Percentiles rank a stretch among this genome's conserved stretches.
phyloP scores from a whole-genome alignment of 1,140 invertebrate species.

The Eumeta japonica region DNA sequence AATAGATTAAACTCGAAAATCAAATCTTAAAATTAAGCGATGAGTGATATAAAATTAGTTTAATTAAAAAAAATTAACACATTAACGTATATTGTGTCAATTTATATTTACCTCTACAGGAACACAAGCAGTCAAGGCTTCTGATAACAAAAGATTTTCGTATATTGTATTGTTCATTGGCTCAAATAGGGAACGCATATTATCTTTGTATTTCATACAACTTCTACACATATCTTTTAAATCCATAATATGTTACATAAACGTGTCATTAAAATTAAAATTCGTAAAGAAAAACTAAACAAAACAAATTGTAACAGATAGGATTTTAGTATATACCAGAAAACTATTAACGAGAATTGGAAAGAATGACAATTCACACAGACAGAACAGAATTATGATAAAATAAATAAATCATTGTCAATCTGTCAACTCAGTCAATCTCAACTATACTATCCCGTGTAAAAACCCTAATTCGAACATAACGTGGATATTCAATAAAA shows the following conservation, averaged over 20 bases:
- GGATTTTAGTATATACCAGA: neutral
- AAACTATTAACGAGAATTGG: no score
- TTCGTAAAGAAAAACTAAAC: neutral
- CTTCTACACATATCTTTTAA: conserved; percentile 34
- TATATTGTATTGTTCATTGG: conserved; percentile 28
- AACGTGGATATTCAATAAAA: neutral
- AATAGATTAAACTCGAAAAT: conserved; percentile 1
- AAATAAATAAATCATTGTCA: neutral
- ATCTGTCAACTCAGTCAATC: neutral
- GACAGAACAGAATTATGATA: neutral
- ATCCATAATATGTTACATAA: conserved; percentile 9
- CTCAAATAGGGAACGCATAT: conserved; percentile 35
- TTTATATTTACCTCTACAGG: conserved; percentile 32
- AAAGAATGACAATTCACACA: no score
- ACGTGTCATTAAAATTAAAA: neutral
- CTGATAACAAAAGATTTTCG: conserved; percentile 24
- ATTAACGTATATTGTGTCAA: no score
- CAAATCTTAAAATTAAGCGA: neutral
- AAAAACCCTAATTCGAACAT: neutral
- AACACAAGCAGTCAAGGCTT: conserved; percentile 33
- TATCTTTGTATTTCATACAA: conserved; percentile 40
- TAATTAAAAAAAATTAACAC: neutral
- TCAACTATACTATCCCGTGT: neutral
- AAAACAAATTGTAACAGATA: neutral
- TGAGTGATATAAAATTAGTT: neutral